These are phyloP conservation scores for Bombus waltoni DNA, from an alignment of 1,140 invertebrate species.

Conservation along the genomic window DNA sequence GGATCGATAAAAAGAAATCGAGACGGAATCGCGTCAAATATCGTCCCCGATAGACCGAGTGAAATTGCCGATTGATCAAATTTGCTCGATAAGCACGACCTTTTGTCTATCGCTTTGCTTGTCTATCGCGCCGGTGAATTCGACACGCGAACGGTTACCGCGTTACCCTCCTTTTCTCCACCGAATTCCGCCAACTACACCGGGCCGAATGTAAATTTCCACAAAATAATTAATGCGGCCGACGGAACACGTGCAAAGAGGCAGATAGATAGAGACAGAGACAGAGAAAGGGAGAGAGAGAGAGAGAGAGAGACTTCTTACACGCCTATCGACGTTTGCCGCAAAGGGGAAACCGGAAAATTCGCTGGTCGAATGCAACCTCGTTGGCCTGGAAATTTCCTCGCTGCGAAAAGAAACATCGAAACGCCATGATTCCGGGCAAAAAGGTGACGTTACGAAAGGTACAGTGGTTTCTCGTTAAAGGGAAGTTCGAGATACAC, in stretches of 20 bases:
- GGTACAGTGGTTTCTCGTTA: background rate
- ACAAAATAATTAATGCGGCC: background rate
- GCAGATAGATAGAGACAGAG: background rate
- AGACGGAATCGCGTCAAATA: constrained; percentile 18
- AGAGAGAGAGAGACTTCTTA: too few relatives aligned
- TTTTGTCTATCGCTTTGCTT: background rate
- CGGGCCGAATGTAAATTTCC: constrained; percentile 2
- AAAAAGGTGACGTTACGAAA: constrained; percentile 38
- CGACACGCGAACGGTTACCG: background rate
- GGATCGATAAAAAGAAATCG: constrained; percentile 17
- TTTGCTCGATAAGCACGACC: constrained; percentile 1
- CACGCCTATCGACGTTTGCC: background rate
- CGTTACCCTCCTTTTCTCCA: background rate
- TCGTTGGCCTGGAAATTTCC: constrained; percentile 32
- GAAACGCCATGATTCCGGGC: background rate
- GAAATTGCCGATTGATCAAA: constrained; percentile 33
- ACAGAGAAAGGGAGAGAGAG: too few relatives aligned
- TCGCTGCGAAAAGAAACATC: constrained; percentile 28
- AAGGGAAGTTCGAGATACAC: constrained; percentile 36
- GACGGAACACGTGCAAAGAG: background rate
- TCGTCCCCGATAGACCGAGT: background rate
- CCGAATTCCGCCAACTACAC: background rate
- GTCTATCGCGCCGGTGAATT: background rate
- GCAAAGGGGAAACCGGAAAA: constrained; percentile 1
- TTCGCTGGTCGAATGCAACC: constrained; percentile 23